Conservation (phyloP, 2,888 invertebrate genomes). For the Bedellia somnulentella region DNA sequence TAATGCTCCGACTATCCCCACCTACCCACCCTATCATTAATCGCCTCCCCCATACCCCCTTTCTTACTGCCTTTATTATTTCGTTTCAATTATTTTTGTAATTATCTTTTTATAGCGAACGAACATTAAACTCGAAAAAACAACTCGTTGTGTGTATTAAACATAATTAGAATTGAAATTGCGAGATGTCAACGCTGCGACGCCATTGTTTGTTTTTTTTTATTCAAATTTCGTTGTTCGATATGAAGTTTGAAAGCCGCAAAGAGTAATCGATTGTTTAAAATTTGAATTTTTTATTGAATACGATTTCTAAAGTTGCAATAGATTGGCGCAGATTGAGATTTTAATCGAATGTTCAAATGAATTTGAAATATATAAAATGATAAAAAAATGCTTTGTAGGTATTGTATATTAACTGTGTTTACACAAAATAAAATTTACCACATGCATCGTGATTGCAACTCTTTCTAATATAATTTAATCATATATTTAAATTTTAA, state of each 20-base stretch:
- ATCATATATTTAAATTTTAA: too few relatives aligned
- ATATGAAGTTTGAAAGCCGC: conserved; percentile 12
- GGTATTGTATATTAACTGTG: too few relatives aligned
- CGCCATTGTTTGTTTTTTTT: conserved; percentile 8
- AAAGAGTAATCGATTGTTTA: too few relatives aligned
- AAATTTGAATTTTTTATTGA: too few relatives aligned
- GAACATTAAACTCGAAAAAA: conserved; percentile 56
- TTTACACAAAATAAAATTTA: too few relatives aligned
- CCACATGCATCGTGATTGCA: too few relatives aligned
- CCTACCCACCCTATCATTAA: conserved; percentile 31
- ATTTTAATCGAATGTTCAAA: too few relatives aligned
- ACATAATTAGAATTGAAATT: conserved; percentile 54
- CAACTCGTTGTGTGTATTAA: conserved; percentile 48
- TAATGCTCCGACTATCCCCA: conserved; percentile 54
- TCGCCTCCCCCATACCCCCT: conserved; percentile 29
- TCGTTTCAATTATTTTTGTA: conserved; percentile 62
- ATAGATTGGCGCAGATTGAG: too few relatives aligned
- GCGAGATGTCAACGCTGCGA: conserved; percentile 48
- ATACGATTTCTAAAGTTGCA: too few relatives aligned
- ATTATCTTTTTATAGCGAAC: conserved; percentile 59
- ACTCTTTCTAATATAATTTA: too few relatives aligned
- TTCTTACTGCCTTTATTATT: conserved; percentile 48
- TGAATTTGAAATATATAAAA: too few relatives aligned
- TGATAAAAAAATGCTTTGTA: too few relatives aligned
- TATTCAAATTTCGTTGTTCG: conserved; percentile 4